phyloP scores from a whole-genome alignment of 2,113 vertebrate species.

The Syngnathus floridae region DNA sequence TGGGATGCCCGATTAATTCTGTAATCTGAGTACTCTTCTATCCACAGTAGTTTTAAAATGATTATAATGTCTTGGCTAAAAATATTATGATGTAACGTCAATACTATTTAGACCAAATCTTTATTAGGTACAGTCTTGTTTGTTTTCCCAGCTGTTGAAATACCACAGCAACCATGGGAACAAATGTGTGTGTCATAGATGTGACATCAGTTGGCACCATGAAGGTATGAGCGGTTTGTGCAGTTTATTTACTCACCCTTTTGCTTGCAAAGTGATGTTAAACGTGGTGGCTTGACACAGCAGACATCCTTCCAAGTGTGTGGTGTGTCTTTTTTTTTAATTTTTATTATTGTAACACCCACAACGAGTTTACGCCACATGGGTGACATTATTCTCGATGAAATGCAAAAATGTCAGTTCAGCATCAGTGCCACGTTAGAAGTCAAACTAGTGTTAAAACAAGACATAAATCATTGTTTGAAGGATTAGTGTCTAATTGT shows the following conservation, averaged over 20 bases:
- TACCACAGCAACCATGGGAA: not conserved
- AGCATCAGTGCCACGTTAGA: not conserved
- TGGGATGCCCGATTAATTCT: not conserved
- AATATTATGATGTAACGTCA: not conserved
- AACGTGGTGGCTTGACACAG: not conserved
- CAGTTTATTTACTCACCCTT: constrained; percentile 11
- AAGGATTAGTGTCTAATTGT: too few relatives aligned
- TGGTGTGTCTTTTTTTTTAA: not conserved
- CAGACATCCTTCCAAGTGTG: not conserved
- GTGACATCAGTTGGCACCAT: constrained; percentile 14
- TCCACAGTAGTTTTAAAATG: not conserved
- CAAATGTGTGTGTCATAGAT: constrained; percentile 15
- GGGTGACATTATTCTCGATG: not conserved
- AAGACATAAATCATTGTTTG: too few relatives aligned
- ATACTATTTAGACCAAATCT: not conserved
- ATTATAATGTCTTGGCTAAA: not conserved
- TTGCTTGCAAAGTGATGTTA: constrained; percentile 10
- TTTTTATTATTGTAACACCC: constrained; percentile 4
- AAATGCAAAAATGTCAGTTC: not conserved
- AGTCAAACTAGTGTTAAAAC: too few relatives aligned
- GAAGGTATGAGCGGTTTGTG: constrained; percentile 5
- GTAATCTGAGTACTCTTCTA: not conserved
- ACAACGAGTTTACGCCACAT: not conserved
- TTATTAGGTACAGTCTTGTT: constrained; percentile 13
- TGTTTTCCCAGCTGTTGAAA: constrained; percentile 33